Evolutionary conservation across 2,888 invertebrate genomes (phyloP).

Genomic region (Deilephila porcellus): DNA sequence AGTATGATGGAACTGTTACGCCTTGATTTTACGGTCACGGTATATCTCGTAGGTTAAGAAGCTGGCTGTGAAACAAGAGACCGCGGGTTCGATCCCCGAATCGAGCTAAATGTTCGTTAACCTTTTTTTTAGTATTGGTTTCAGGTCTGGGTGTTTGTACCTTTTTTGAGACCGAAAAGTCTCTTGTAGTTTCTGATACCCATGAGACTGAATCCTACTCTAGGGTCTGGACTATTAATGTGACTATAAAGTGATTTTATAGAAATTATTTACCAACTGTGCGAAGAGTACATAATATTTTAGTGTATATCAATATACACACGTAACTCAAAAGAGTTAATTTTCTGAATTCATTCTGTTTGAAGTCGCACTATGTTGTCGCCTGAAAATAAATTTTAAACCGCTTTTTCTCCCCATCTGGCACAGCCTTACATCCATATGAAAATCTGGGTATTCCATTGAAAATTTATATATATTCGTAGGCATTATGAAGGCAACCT

Average conservation of each 20-base stretch:
- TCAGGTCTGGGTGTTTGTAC: not conserved
- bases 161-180: not conserved
- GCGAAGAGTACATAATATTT: no score
- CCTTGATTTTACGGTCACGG: not conserved
- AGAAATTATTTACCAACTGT: no score
- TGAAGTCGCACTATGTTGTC: no score
- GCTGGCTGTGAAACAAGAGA: not conserved
- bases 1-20: not conserved
- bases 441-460: constrained; percentile 28
- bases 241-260: not conserved
- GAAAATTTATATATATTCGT: constrained; percentile 27
- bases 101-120: not conserved
- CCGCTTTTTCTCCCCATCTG: not conserved
- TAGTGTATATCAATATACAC: no score
- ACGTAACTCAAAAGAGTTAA: not conserved
- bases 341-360: no score
- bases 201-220: not conserved
- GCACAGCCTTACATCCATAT: constrained; percentile 14
- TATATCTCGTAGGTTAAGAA: not conserved
- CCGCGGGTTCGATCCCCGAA: not conserved
- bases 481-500: constrained; percentile 22
- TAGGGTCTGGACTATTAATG: not conserved
- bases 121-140: no score
- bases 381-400: not conserved
- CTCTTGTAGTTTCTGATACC: not conserved